phyloP scores from a whole-genome alignment of 2,113 vertebrate genomes.

The Phylloscopus trochiloides region DNA sequence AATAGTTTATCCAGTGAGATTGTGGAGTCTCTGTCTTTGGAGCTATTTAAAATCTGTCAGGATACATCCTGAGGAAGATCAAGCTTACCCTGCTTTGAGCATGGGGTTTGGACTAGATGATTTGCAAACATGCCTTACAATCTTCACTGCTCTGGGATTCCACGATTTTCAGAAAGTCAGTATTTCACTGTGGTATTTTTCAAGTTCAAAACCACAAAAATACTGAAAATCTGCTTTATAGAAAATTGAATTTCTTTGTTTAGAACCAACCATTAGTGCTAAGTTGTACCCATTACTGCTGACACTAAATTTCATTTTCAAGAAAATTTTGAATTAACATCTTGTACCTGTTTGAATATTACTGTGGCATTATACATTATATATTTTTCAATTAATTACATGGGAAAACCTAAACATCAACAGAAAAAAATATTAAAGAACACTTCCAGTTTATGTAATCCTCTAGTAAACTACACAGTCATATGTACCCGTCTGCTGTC shows the following conservation, averaged over 20 bases:
- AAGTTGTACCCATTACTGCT: neutral
- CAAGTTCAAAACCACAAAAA: neutral
- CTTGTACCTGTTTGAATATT: neutral
- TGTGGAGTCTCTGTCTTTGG: neutral
- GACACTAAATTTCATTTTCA: neutral
- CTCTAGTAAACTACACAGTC: fast-evolving
- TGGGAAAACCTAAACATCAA: neutral
- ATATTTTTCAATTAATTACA: neutral
- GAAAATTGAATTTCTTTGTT: neutral
- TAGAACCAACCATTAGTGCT: neutral
- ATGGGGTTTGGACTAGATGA: neutral
- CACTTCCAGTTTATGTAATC: neutral
- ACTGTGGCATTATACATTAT: neutral
- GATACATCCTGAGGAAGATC: neutral
- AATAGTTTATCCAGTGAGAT: neutral
- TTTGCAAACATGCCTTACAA: neutral
- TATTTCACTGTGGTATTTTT: neutral
- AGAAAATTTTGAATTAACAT: neutral
- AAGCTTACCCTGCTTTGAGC: neutral
- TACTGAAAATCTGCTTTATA: neutral
- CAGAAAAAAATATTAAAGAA: neutral
- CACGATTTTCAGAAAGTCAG: neutral
- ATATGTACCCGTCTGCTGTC: neutral
- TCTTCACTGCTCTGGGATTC: neutral
- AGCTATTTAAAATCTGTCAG: neutral